Conservation (phyloP, 2,113 vertebrate species). For the Tursiops truncatus region DNA sequence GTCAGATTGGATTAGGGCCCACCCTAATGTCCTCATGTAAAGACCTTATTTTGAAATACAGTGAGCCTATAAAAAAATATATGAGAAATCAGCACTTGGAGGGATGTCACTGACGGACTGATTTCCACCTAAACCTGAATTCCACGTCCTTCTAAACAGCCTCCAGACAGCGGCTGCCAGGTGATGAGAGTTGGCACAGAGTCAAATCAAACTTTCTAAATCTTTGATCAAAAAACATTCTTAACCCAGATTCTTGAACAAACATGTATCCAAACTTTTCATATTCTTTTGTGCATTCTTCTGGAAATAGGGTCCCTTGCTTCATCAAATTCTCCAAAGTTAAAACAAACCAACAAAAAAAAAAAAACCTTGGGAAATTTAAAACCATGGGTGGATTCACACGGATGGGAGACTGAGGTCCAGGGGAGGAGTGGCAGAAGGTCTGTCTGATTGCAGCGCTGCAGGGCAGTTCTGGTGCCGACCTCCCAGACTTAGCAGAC, state of each 20-base stretch:
- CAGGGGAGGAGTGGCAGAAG: fast-evolving
- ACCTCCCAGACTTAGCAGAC: background rate
- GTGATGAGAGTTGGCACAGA: background rate
- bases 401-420: no score
- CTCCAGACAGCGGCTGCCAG: background rate
- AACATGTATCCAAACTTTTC: background rate
- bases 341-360: background rate
- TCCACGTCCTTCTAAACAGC: background rate
- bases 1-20: background rate
- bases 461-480: fast-evolving
- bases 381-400: background rate
- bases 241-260: background rate
- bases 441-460: background rate
- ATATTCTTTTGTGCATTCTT: background rate
- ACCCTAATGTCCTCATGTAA: background rate
- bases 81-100: background rate
- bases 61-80: background rate
- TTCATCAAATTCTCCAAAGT: background rate
- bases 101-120: background rate
- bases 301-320: background rate
- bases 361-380: background rate
- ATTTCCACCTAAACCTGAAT: background rate
- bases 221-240: background rate
- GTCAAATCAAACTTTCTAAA: background rate
- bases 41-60: background rate